phyloP scores from a whole-genome alignment of 2,797 vertebrate species.

The Danio aesculapii region DNA sequence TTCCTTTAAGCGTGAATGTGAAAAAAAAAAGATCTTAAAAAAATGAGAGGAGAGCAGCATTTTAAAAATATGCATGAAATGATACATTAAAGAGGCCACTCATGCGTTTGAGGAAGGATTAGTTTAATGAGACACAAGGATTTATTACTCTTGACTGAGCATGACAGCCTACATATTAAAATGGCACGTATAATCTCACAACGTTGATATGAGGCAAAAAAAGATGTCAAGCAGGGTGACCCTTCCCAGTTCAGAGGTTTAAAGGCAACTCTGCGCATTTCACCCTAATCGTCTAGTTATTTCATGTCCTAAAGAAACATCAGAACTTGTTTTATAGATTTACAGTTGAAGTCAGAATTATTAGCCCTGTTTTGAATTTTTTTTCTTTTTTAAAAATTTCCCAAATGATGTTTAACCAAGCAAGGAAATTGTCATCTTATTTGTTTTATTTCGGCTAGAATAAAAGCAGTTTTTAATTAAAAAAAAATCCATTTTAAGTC shows the following conservation, averaged over 20 bases:
- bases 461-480: too few species aligned
- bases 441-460: too few species aligned
- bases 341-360: too few species aligned
- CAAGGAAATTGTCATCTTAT: too few species aligned
- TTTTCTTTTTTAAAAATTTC: too few species aligned
- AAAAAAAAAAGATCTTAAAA: not conserved
- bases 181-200: conserved; percentile 29
- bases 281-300: not conserved
- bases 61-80: conserved; percentile 4
- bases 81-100: conserved; percentile 30
- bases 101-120: conserved; percentile 20
- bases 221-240: not conserved
- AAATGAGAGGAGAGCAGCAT: not conserved
- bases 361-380: too few species aligned
- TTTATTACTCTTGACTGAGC: conserved; percentile 52
- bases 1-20: not conserved
- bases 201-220: not conserved
- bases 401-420: too few species aligned
- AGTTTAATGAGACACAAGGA: conserved; percentile 42
- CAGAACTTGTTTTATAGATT: not conserved
- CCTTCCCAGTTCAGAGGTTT: conserved; percentile 7
- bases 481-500: too few species aligned
- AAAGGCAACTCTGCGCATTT: not conserved
- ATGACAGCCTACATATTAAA: conserved; percentile 33
- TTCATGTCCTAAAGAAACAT: not conserved